Base-by-base conservation (phyloP, 1,140 invertebrate species). In the Archegozetes longisetosus region DNA sequence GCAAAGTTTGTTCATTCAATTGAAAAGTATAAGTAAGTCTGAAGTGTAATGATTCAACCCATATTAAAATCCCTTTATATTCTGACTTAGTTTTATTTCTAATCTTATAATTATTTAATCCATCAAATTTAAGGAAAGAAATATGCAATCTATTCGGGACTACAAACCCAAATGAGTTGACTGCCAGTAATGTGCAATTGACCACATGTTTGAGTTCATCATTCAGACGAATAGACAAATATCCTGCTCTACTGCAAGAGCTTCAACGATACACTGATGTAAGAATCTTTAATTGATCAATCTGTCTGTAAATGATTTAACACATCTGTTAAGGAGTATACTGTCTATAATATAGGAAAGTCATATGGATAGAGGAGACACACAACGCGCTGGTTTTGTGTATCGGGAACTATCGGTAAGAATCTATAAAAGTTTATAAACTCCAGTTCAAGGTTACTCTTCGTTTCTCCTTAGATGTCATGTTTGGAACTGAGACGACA, bases 321-420 rank as follows among this genome's bases (percentile, higher is more conserved):
- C 48, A 48, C 46, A 53, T 2, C n/a, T n/a, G n/a, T n/a, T n/a
- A n/a, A n/a, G 13, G 53, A 57, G 46, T 49, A 22, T 46, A 67
- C 70, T 28, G 61, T 40, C 6, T 9, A 9, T 40, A 6, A 40
- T 9, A 40, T 9, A 78, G 77, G 93, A 96, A 72, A 85, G 82
- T 69, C 92, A 98, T 74, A 80, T 86, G 1, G 95, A 98, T 74
- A 77, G 93, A 64, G 95, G 94, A 2, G 93, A 98, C 70, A 88
- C 91, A 1, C 92, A 97, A 71, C 76, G 94, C 62, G 91, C 91
- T 49, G 84, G 92, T 65, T 81, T 82, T 63, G 84, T 98, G 26
- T 98, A 93, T 72, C 88, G 91, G 71, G 90, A 97, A 68, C 86
- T 98, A 67, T 83, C 87, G 61, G 88, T 93, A 75, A 80, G 81